Conservation (phyloP, 2,888 invertebrate species). For the Apoderus coryli region DNA sequence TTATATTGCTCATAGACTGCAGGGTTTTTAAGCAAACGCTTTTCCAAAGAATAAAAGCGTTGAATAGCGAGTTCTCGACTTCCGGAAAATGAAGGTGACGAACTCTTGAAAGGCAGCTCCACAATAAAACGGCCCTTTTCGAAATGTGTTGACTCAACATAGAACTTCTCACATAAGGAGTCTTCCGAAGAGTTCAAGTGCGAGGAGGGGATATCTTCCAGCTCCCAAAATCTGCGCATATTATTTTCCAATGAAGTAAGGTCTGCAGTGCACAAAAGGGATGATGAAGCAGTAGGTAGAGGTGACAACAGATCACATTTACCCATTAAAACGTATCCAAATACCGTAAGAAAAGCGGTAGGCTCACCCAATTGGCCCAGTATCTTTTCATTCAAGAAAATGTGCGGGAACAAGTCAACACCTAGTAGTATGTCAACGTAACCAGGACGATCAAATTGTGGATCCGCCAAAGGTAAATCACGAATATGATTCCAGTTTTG, state of each 20-base stretch:
- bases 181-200: background rate
- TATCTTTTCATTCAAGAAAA: too few species aligned
- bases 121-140: slow-evolving; percentile 3
- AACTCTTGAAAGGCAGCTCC: background rate
- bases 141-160: too few species aligned
- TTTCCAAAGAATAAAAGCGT: too few species aligned
- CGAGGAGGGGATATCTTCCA: background rate
- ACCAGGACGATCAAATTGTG: background rate
- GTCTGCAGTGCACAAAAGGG: too few species aligned
- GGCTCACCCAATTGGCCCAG: too few species aligned
- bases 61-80: slow-evolving; percentile 4
- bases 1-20: slow-evolving; percentile 2
- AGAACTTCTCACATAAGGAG: too few species aligned
- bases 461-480: background rate
- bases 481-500: background rate
- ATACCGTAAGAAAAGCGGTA: too few species aligned
- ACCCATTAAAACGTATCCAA: too few species aligned
- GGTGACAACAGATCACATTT: too few species aligned
- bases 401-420: background rate
- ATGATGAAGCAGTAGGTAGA: too few species aligned
- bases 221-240: too few species aligned
- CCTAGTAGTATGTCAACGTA: background rate
- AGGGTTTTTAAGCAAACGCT: slow-evolving; percentile 4
- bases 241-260: background rate
- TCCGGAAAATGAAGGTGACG: background rate